Base-by-base conservation (phyloP, 2,888 invertebrate genomes). In the Plemyria rubiginata region DNA sequence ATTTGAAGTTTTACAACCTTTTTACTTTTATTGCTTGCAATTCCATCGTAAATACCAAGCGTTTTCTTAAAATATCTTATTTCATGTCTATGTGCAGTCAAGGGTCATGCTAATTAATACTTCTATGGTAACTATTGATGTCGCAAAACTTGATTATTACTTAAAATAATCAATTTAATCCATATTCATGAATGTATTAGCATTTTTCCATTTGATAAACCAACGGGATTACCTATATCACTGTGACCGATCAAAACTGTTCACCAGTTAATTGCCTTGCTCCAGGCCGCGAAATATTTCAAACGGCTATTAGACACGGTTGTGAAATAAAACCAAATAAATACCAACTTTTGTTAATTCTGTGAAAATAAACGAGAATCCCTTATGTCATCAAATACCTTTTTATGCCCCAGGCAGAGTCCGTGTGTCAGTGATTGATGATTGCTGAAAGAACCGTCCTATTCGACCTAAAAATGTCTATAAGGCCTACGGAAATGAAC, bases 361-460 rank as follows among this genome's bases (percentile, higher is more conserved):
- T 59, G 64, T 65, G 61, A 63, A 75, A 78, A 78, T 77, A 77
- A 79, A 85, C 72, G 73, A 76, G 79, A 82, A 75, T 74, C 73
- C 75, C 72, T 81, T 80, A 80, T 80, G 80, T 79, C 80, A 76
- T 75, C 72, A 68, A 70, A 77, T 75, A 74, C 70, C 71, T 82
- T 84, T 82, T 83, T 83, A 81, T 76, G 74, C 71, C 70, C 76
- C 78, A 74, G 80, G 77, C 76, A 74, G 73, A 77, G 70, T 77
- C 77, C 64, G 72, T 69, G 67, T 80, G 83, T 81, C 82, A 80
- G 80, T 87, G 86, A 88, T 87, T 87, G 80, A 88, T 87, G 82
- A 76, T 69, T 72, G 79, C 76, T 72, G 71, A 75, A 80, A 80
- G 75, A 73, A 74, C 70, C 68, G 63, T 65, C 68, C 67, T 61